Percentiles rank a stretch among this genome's conserved stretches.
phyloP scores from a whole-genome alignment of 2,113 vertebrate genomes.

The Sapajus apella region DNA sequence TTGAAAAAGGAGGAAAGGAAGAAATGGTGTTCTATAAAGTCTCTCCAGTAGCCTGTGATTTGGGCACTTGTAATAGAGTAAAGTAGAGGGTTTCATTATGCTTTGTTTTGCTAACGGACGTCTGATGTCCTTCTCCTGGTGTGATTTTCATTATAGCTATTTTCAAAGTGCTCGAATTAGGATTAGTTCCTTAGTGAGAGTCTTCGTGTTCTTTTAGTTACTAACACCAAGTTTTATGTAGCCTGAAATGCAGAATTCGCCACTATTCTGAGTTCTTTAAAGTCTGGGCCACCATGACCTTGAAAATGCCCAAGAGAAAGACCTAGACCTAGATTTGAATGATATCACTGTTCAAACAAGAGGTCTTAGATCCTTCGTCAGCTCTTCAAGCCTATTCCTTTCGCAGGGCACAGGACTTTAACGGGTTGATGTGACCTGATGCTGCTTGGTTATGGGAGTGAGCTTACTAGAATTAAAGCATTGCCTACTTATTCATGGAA shows the following conservation, averaged over 20 bases:
- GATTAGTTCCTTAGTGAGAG: slow-evolving; percentile 63
- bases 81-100: slow-evolving; percentile 66
- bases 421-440: background rate
- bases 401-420: background rate
- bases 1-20: slow-evolving; percentile 22
- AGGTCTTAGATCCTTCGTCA: background rate
- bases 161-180: slow-evolving; percentile 65
- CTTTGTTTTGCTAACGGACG: slow-evolving; percentile 70
- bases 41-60: slow-evolving; percentile 58
- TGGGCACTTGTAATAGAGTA: slow-evolving; percentile 52
- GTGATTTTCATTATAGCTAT: slow-evolving; percentile 71
- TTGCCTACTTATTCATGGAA: background rate
- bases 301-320: background rate
- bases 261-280: background rate
- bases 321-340: background rate
- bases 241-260: slow-evolving; percentile 28
- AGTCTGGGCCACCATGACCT: slow-evolving; percentile 41
- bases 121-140: slow-evolving; percentile 72
- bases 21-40: slow-evolving; percentile 43
- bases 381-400: background rate
- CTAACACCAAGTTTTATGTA: slow-evolving; percentile 22
- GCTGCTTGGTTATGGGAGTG: background rate
- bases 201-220: slow-evolving; percentile 57
- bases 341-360: background rate
- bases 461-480: background rate